Evolutionary conservation across 2,888 invertebrate genomes (phyloP).

Genomic region (Branchinecta sandiegonensis): DNA sequence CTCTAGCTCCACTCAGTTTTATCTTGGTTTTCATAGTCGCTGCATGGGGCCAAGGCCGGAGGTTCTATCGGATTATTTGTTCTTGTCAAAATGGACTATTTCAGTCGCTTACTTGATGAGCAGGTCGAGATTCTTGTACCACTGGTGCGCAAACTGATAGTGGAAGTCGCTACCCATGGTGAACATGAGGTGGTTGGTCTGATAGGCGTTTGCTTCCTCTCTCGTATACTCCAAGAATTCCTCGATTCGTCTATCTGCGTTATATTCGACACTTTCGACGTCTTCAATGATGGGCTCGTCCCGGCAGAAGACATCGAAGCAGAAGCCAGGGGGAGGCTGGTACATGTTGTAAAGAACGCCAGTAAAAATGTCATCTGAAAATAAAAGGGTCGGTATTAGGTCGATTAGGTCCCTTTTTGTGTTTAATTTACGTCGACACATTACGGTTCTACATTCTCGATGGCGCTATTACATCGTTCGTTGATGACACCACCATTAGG

Average conservation of each 20-base stretch:
- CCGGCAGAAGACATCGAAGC: slow-evolving; percentile 39
- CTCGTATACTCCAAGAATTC: slow-evolving; percentile 24
- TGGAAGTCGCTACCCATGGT: slow-evolving; percentile 90
- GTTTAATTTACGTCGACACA: no score
- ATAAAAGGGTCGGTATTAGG: slow-evolving; percentile 28
- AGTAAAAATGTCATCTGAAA: slow-evolving; percentile 36
- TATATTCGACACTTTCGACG: slow-evolving; percentile 23
- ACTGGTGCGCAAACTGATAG: slow-evolving; percentile 50
- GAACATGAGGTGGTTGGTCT: slow-evolving; percentile 59
- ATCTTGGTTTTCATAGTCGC: no score
- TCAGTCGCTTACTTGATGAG: slow-evolving; percentile 55
- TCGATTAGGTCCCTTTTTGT: no score
- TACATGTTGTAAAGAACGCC: slow-evolving; percentile 37
- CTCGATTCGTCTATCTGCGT: slow-evolving; percentile 22
- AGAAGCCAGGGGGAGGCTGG: slow-evolving; percentile 39
- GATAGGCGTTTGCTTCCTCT: slow-evolving; percentile 33
- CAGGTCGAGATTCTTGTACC: slow-evolving; percentile 75
- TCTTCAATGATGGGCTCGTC: slow-evolving; percentile 25
- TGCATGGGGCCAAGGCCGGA: background rate
- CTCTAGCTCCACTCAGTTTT: no score
- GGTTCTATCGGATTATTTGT: no score
- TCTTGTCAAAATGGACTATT: background rate
- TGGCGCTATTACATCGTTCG: no score
- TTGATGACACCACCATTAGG: no score
- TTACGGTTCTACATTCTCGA: no score